Evolutionary conservation across 2,113 vertebrate genomes (phyloP), one percentile per base, ranked within the genome.

Genomic region (Astatotilapia flaviijosephi): DNA sequence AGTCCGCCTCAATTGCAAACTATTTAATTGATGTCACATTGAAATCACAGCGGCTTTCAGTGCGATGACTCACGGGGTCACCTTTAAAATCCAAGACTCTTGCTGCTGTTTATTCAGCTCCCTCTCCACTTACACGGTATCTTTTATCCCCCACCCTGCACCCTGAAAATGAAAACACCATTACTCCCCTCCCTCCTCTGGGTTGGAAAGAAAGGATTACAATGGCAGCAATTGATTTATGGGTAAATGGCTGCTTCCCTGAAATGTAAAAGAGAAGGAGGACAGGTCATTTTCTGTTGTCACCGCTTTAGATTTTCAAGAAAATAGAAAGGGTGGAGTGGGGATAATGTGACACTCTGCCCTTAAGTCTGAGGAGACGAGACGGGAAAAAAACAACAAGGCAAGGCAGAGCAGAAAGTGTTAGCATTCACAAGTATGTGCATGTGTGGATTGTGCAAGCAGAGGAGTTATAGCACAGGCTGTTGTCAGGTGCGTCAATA

Each of bases 161-260:
- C 42, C 86, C 40, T 83, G 87, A 85, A 86, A 91, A 94, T 89
- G 90, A 93, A 94, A 93, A 77, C 40, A 79, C 84, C 28, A 86
- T 95, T 86, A 91, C 79, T 79, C 83, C 70, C 17, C 73, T 87
- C 85, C 14, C 87, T 9, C 31, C 82, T 86, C 84, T 51, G 54
- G 83, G 79, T 87, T 82, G 84, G 81, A 94, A 79, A 70, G 79
- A 88, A 75, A 40, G 83, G 56, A 92, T 93, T 70, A 90, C 85
- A 94, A 88, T 80, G 53, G 90, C 65, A 70, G 79, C 54, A 55
- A 82, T 82, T 88, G 93, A 93, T 93, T 93, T 79, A 83, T 84
- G 21, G 65, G 54, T 77, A 89, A 91, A 93, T 79, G 80, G 55
- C 73, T 47, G 51, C 86, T 91, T 91, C 68, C 23, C 21, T 86